Evolutionary conservation across 2,888 invertebrate genomes (phyloP), one percentile per base, ranked within the genome.

Genomic region (Drosophila ustulata): DNA sequence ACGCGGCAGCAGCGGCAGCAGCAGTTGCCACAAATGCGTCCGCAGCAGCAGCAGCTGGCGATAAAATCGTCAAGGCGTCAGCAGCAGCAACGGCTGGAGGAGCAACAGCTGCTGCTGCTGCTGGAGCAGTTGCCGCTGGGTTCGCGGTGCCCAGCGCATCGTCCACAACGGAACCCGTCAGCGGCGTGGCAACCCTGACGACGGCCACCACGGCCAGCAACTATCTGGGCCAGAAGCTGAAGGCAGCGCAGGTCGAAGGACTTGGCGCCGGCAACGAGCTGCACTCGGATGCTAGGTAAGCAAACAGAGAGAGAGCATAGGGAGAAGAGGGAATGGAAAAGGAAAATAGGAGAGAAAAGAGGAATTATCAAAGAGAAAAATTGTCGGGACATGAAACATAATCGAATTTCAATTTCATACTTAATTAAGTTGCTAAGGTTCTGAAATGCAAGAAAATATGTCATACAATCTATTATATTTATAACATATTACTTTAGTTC

Each of bases 181-280:
- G 65, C 66, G 75, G 83, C 51, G 83, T 69, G 66, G 47, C 65
- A 45, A 77, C 82, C 32, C 80, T 90, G 65, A 89, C 91, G 69
- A 90, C 91, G 59, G 90, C 91, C 53, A 89, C 90, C 25, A 89
- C 88, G 56, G 90, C 90, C 30, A 86, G 89, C 75, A 89, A 90
- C 68, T 90, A 91, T 78, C 80, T 91, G 62, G 92, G 91, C 50
- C 92, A 91, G 68, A 92, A 92, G 73, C 81, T 91, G 50, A 92
- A 92, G 75, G 91, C 91, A 52, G 89, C 92, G 18, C 90, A 90
- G 53, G 90, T 90, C 26, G 91, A 91, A 66, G 88, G 90, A 58
- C 73, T 91, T 62, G 92, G 91, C 47, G 88, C 84, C 34, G 91
- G 86, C 78, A 90, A 88, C 53, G 90, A 90, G 57, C 77, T 88